Conservation (phyloP, 2,888 invertebrate species). For the Dynastes maya region DNA sequence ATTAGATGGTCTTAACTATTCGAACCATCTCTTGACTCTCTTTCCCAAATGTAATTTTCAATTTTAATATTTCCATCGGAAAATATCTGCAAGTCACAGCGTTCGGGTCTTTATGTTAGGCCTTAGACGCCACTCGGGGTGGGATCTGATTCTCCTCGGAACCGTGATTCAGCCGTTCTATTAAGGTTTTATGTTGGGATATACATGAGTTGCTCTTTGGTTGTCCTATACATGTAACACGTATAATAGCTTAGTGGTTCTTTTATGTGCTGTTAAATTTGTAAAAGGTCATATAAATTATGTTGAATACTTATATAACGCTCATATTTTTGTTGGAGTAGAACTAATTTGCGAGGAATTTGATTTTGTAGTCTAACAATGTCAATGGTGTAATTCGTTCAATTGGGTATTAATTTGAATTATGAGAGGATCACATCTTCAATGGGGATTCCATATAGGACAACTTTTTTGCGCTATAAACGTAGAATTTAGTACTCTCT, state of each 20-base stretch:
- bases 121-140: slow-evolving; percentile 13
- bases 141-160: slow-evolving; percentile 4
- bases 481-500: too few species aligned
- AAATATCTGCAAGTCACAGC: slow-evolving; percentile 50
- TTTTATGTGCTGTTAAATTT: background rate
- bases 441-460: too few species aligned
- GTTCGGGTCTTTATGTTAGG: too few species aligned
- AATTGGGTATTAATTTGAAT: too few species aligned
- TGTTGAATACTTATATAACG: background rate
- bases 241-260: slow-evolving; percentile 17
- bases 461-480: too few species aligned
- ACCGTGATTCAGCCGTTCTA: slow-evolving; percentile 43
- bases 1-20: too few species aligned
- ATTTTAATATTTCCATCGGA: slow-evolving; percentile 52
- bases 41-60: slow-evolving; percentile 46
- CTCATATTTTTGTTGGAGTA: background rate
- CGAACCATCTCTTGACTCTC: background rate
- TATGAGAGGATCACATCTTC: too few species aligned
- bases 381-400: too few species aligned
- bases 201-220: slow-evolving; percentile 42
- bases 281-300: slow-evolving; percentile 27
- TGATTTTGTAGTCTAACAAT: too few species aligned
- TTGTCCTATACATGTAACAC: slow-evolving; percentile 25
- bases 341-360: background rate
- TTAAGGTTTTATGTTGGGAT: background rate